Evolutionary conservation across 2,113 vertebrate species (phyloP).

Genomic region (Stomatorhinus ivindoensis): DNA sequence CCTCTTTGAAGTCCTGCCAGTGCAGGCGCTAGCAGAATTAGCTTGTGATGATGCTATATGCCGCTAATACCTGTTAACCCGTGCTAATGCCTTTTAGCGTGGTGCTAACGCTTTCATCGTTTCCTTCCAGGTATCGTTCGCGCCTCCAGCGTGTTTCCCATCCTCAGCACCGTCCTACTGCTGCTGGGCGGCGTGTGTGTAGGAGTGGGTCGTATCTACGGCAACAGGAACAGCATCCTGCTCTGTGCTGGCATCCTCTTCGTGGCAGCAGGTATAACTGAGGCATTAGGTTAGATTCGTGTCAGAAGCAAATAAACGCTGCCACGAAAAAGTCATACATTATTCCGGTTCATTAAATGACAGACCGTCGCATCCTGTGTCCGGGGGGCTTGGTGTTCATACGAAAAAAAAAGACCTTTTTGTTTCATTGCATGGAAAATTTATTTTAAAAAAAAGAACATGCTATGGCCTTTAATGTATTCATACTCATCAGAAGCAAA

Average conservation of each 20-base stretch:
- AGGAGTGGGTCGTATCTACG: constrained; percentile 81
- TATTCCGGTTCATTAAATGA: background rate
- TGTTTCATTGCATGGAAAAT: background rate
- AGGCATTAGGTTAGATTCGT: background rate
- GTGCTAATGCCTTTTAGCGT: background rate
- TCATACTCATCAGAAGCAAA: background rate
- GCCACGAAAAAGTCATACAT: background rate
- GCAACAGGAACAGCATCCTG: constrained; percentile 86
- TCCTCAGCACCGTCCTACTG: constrained; percentile 84
- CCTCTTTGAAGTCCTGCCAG: background rate
- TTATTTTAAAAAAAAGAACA: background rate
- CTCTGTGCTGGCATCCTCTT: constrained; percentile 94
- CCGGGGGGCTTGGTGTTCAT: background rate
- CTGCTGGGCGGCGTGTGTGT: constrained; percentile 87
- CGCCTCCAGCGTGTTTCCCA: constrained; percentile 93
- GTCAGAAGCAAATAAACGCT: background rate
- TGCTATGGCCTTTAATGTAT: background rate
- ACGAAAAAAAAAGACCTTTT: background rate
- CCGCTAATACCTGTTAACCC: background rate
- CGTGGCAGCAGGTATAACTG: constrained; percentile 81
- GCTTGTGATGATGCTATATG: background rate
- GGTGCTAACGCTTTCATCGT: background rate
- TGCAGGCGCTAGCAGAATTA: background rate
- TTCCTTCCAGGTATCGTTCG: constrained; percentile 80
- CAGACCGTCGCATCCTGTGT: background rate